Conservation (phyloP, 1,140 invertebrate genomes). For the Aphaenogaster rudis region DNA sequence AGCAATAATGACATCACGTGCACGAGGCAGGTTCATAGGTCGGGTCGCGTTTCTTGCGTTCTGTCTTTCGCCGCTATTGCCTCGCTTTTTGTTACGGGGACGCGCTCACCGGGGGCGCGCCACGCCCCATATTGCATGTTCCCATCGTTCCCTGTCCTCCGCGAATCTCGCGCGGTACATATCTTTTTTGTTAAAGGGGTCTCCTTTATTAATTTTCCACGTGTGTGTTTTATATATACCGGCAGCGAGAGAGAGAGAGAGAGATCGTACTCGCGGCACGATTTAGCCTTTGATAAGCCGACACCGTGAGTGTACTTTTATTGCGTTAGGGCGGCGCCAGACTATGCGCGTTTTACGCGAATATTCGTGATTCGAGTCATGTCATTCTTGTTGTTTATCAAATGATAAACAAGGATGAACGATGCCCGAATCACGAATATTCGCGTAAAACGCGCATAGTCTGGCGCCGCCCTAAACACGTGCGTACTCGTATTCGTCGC, state of each 20-base stretch:
- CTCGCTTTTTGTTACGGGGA: conserved; percentile 65
- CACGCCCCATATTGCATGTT: conserved; percentile 59
- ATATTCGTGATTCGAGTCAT: too few relatives aligned
- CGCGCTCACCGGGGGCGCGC: background rate
- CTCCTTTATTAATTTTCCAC: conserved; percentile 11
- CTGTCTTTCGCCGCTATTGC: conserved; percentile 66
- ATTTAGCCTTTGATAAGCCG: conserved; percentile 26
- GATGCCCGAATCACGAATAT: too few relatives aligned
- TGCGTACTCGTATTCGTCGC: background rate
- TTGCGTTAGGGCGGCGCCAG: too few relatives aligned
- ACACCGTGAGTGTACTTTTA: background rate
- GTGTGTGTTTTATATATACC: background rate
- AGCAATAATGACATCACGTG: conserved; percentile 69
- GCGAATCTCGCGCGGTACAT: conserved; percentile 4
- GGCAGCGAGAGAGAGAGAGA: background rate
- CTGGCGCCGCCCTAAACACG: too few relatives aligned
- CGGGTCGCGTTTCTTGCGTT: conserved; percentile 65
- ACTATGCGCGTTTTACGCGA: too few relatives aligned
- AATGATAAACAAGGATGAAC: too few relatives aligned
- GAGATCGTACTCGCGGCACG: background rate
- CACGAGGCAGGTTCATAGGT: conserved; percentile 36
- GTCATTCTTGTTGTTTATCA: too few relatives aligned
- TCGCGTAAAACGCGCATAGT: too few relatives aligned
- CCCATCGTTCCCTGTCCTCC: conserved; percentile 23
- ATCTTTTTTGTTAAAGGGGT: background rate